Base-by-base conservation (phyloP, 2,797 vertebrate species). In the Phaenicophaeus curvirostris region DNA sequence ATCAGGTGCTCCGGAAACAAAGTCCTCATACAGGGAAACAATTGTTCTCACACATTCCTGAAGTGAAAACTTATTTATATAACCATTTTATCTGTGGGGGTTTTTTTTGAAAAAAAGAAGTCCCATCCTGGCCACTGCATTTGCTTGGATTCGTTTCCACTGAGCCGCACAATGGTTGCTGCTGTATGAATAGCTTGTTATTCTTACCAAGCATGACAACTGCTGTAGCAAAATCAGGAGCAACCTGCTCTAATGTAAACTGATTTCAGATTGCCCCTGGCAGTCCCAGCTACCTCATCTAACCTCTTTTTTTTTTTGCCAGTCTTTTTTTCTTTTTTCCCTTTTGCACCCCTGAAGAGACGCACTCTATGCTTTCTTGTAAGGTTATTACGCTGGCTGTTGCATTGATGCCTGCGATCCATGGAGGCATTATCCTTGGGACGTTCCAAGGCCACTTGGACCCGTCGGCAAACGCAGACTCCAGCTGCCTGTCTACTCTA, bases 221-320 rank as follows among this genome's bases (percentile, higher is more conserved):
- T 78, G 83, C 85, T 82, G 85, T 61, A 87, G 57, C 41, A 14
- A 96, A 94, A 96, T 95, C 95, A 89, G 82, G 95, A 95, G 94
- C 95, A 96, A 95, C 96, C 96, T 94, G 94, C 94, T 96, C 88
- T 92, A 96, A 95, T 87, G 94, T 96, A 95, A 96, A 96, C 95
- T 96, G 89, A 84, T 96, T 94, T 78, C 91, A 89, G 77, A 72
- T 89, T 77, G 90, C 95, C 94, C 69, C 89, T 4, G 88, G 94
- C 95, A 76, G 30, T 77, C 62, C n/a, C 62, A 85, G 72, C 65
- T 83, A 89, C 93, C 93, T 97, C 76, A 75, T 57, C 78, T 95
- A 88, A 95, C 85, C 54, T 82, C 28, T 67, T 76, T 51, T 88
- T 66, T 46, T 50, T 51, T 14, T 33, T 28, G 7, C 16, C 42